These are phyloP conservation scores for Urechis unicinctus DNA, from an alignment of 2,888 invertebrate species.

Conservation along the genomic window DNA sequence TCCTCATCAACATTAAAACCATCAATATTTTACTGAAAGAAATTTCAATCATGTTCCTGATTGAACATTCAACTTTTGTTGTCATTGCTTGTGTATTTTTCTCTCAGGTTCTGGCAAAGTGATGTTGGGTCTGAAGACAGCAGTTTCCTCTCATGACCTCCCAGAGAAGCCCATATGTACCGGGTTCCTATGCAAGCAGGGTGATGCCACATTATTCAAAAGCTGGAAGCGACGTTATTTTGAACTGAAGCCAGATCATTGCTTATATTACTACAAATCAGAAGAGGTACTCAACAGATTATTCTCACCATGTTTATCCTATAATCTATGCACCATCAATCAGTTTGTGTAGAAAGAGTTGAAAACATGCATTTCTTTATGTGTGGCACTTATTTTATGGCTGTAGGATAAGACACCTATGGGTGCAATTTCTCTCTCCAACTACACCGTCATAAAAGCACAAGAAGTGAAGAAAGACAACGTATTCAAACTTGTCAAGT, in stretches of 20 bases:
- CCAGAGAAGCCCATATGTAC: conserved; percentile 26
- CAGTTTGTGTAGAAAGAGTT: neutral
- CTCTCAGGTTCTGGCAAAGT: conserved; percentile 64
- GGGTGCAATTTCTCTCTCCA: conserved; percentile 79
- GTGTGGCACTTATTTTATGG: neutral
- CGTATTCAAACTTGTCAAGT: conserved; percentile 49
- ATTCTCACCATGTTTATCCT: too few species aligned
- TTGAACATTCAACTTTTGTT: neutral
- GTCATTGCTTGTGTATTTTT: neutral
- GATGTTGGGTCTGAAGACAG: conserved; percentile 74
- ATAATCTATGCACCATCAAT: too few species aligned
- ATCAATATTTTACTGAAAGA: too few species aligned
- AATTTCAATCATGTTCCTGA: too few species aligned
- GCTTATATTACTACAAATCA: conserved; percentile 89
- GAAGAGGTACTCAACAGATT: conserved; percentile 55
- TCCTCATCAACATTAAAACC: too few species aligned
- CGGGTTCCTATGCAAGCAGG: conserved; percentile 40
- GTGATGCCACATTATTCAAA: conserved; percentile 27
- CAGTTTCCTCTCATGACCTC: conserved; percentile 4
- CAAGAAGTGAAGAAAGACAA: conserved; percentile 53
- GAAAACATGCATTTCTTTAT: neutral
- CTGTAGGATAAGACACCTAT: conserved; percentile 60
- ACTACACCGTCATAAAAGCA: conserved; percentile 66
- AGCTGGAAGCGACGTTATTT: conserved; percentile 86
- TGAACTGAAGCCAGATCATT: conserved; percentile 82